Base-by-base conservation (phyloP, 2,888 invertebrate genomes). In the Thecophora atra region DNA sequence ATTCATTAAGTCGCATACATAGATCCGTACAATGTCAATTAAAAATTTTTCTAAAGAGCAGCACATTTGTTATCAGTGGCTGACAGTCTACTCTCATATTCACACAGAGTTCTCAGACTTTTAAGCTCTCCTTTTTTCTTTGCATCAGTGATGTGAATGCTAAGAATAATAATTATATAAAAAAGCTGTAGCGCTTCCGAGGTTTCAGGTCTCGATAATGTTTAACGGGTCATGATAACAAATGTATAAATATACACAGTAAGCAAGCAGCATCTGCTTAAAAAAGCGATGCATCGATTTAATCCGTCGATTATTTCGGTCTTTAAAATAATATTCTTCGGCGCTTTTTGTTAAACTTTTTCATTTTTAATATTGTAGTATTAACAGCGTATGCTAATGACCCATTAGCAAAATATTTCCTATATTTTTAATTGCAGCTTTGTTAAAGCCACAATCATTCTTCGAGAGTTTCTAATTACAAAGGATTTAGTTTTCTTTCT, bases 211-310 rank as follows among this genome's bases (percentile, higher is more conserved):
- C 75, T 73, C 75, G 80, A 80, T 82, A 81, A 82, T 79, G 79
- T 77, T 79, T 75, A 79, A 80, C 79, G 80, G 79, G 75, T 80
- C 80, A 80, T 78, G 78, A 78, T 80, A 80, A 79, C 75, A 78
- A 76, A 54, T 72, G 77, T 78, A 75, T 78, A 76, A 80, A 79
- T 80, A 80, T 79, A 78, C 74, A 74, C 60, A 28, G 17, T 47
- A 47, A 47, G 37, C 47, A 5, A n/a, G 17, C 47, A n/a, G 47
- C 47, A 47, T 11, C 17, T 4, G 17, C 47, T 47, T n/a, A 4
- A n/a, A 47, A n/a, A 37, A n/a, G n/a, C 47, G 17, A 47, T n/a
- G 11, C 47, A 15, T n/a, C 47, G 47, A 37, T 37, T n/a, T 13
- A 47, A 17, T n/a, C 2, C 11, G 47, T 17, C 5, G 47, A 47